Evolutionary conservation across 2,888 invertebrate genomes (phyloP), one percentile per base, ranked within the genome.

Genomic region (Drosophila mettleri): DNA sequence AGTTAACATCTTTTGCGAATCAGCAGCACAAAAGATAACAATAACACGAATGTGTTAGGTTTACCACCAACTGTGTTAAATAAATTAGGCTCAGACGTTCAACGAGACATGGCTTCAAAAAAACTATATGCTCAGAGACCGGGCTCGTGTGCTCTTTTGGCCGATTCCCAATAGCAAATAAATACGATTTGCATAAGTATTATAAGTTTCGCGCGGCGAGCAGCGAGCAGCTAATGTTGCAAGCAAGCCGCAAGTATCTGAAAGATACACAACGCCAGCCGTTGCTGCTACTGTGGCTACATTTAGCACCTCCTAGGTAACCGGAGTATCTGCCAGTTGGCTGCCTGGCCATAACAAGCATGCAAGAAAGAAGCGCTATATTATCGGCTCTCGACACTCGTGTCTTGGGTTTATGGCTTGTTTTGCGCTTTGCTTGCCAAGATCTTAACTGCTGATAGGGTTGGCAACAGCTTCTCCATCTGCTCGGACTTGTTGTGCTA

Each of bases 51-150:
- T 62, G 86, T 86, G 89, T 84, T 84, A 89, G 79, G 74, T 84
- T 74, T 76, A 66, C 89, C 86, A 88, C 86, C 89, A 80, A 86
- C 80, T 78, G 86, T 80, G 86, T 83, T 83, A 88, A 88, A 86
- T 83, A 88, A 86, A 86, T 86, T 85, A 80, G 75, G 72, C 65
- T 41, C 31, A 41, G 22, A 24, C 43, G 24, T 1, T 46, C 16
- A 52, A 51, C 9, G 57, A 81, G 18, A 24, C 22, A 22, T 16
- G 49, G n/a, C 22, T 34, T 49, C 16, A 22, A 49, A 68, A 69
- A 27, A 45, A 45, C 43, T 9, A 43, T 59, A 66, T 71, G 71
- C 60, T 71, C 49, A 46, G 52, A 66, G 49, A 51, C 48, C 48
- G 59, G 62, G 22, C 51, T 46, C 18, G 53, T 48, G 39, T 52